Conservation (phyloP, 2,113 vertebrate genomes). For the Sporophila hypoxantha region DNA sequence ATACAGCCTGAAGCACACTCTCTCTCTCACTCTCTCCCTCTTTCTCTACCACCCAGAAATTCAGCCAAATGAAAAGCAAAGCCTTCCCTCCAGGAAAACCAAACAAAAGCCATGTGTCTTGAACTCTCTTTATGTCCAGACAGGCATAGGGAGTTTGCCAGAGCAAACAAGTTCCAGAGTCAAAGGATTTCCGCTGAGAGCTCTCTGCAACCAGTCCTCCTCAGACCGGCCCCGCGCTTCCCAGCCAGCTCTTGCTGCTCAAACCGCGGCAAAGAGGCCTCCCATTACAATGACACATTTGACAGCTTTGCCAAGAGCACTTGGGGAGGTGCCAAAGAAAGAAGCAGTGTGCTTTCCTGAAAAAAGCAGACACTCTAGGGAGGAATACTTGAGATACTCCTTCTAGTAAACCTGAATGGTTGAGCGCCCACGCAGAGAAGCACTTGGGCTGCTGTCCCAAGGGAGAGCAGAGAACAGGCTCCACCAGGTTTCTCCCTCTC, state of each 20-base stretch:
- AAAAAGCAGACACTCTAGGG: constrained; percentile 5
- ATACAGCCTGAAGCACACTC: neutral
- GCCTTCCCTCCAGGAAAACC: constrained; percentile 51
- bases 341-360: neutral
- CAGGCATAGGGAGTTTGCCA: constrained; percentile 52
- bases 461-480: neutral
- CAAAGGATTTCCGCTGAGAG: constrained; percentile 61
- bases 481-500: neutral
- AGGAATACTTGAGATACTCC: constrained; percentile 35
- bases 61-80: constrained; percentile 47
- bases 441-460: neutral
- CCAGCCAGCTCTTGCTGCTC: constrained; percentile 50
- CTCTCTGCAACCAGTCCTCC: constrained; percentile 46
- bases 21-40: neutral
- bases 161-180: constrained; percentile 60
- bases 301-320: constrained; percentile 55
- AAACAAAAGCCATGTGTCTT: constrained; percentile 53
- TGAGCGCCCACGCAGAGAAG: neutral
- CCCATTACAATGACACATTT: constrained; percentile 45
- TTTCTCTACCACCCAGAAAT: constrained; percentile 38
- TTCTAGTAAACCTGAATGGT: constrained; percentile 42
- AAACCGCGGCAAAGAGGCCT: constrained; percentile 40
- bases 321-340: constrained; percentile 44
- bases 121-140: constrained; percentile 47
- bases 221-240: neutral